These are phyloP conservation scores for Peromyscus aztecus DNA, from an alignment of 2,797 vertebrate species.

Conservation along the genomic window DNA sequence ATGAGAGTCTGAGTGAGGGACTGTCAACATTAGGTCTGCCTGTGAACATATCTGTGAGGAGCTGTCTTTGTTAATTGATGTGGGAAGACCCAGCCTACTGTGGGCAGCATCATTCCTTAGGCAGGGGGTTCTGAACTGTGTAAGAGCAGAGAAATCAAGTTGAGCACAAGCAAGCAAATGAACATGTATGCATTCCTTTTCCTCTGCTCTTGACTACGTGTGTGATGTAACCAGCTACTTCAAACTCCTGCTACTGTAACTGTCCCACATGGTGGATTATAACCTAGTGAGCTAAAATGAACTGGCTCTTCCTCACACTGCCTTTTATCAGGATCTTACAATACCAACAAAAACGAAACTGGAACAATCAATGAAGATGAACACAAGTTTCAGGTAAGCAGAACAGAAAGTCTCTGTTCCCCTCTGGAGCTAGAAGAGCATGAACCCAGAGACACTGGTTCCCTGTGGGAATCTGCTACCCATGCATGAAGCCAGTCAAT, in stretches of 20 bases:
- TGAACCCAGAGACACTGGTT: not conserved
- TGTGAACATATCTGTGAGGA: not conserved
- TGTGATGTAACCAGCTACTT: not conserved
- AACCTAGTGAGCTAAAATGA: not conserved
- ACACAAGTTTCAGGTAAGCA: not conserved
- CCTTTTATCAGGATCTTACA: not conserved
- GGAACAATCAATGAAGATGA: not conserved
- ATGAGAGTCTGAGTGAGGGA: not conserved
- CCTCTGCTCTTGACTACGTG: not conserved
- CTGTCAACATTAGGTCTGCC: no score
- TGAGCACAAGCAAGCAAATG: not conserved
- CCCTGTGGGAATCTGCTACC: not conserved
- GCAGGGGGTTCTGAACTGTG: not conserved
- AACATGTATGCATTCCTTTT: not conserved
- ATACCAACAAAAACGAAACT: not conserved
- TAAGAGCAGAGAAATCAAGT: not conserved
- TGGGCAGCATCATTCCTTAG: not conserved
- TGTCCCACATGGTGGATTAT: not conserved
- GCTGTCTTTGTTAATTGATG: not conserved
- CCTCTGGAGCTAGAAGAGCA: not conserved
- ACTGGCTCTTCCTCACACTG: not conserved
- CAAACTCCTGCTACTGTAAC: not conserved
- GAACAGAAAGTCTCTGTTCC: not conserved
- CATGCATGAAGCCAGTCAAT: not conserved
- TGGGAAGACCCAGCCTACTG: not conserved